Conservation (phyloP, 2,888 invertebrate species). For the Thecophora atra region DNA sequence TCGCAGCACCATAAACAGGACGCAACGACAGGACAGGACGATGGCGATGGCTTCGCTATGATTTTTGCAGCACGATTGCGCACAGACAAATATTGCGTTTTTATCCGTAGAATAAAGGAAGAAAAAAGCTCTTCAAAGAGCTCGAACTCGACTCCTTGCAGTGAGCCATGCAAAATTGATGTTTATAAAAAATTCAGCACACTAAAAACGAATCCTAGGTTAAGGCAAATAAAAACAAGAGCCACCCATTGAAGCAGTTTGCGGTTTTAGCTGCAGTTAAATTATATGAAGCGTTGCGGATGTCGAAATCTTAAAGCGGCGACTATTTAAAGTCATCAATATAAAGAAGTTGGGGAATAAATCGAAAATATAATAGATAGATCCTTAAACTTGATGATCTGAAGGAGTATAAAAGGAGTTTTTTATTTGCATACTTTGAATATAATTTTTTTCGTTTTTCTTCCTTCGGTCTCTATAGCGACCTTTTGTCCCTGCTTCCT, state of each 20-base stretch:
- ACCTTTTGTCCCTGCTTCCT: too few species aligned
- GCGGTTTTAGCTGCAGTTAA: constrained; percentile 23
- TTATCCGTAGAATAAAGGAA: neutral
- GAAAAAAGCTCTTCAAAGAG: neutral
- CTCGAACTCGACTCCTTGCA: neutral
- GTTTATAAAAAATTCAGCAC: constrained; percentile 29
- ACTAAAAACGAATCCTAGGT: neutral
- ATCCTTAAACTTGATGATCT: too few species aligned
- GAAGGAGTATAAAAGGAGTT: too few species aligned
- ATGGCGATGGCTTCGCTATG: neutral
- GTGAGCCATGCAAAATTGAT: constrained; percentile 22
- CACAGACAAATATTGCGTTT: constrained; percentile 20
- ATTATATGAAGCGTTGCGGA: constrained; percentile 31
- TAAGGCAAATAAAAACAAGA: constrained; percentile 2
- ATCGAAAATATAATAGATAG: too few species aligned
- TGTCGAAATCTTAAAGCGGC: neutral
- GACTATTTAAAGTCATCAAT: neutral
- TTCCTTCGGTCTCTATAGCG: neutral
- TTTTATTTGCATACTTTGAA: too few species aligned
- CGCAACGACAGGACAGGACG: neutral
- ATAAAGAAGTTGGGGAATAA: too few species aligned
- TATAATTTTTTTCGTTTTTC: too few species aligned
- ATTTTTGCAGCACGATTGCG: constrained; percentile 27
- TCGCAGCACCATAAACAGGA: neutral
- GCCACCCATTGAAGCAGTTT: constrained; percentile 7